These are phyloP conservation scores for Podarcis muralis DNA, from an alignment of 2,113 vertebrate genomes.

Conservation along the genomic window DNA sequence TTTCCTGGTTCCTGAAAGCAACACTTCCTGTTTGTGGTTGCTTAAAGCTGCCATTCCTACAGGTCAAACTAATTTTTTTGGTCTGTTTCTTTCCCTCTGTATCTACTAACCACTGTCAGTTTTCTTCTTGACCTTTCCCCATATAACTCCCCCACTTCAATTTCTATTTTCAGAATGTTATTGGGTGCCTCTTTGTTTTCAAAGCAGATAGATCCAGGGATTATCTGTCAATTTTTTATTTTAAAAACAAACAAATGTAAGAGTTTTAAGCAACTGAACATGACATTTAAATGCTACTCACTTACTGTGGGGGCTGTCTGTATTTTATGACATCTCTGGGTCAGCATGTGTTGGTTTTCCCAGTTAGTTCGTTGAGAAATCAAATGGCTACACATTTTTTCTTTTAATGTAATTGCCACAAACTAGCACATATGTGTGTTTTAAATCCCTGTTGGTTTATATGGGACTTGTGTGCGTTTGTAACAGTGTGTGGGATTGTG, in stretches of 20 bases:
- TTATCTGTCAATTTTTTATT: slow-evolving; percentile 1
- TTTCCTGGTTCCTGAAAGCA: background rate
- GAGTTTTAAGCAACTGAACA: background rate
- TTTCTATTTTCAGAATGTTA: background rate
- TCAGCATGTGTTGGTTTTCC: accelerated
- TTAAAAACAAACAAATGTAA: background rate
- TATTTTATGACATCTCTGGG: background rate
- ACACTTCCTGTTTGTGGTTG: accelerated
- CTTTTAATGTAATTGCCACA: background rate
- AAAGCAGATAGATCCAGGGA: background rate
- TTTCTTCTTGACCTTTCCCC: background rate
- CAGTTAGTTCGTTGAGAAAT: background rate
- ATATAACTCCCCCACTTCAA: no score
- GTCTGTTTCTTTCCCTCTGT: background rate
- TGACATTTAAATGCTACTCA: background rate
- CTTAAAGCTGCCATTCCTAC: background rate
- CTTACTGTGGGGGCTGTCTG: background rate
- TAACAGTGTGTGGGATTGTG: background rate
- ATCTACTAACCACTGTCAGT: slow-evolving; percentile 13
- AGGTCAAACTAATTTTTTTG: background rate
- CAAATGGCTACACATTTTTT: background rate
- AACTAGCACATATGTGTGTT: background rate
- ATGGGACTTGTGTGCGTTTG: background rate
- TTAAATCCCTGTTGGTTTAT: background rate
- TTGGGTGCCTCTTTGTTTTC: background rate